Conservation (phyloP, 2,888 invertebrate genomes). For the Melipona beecheii region DNA sequence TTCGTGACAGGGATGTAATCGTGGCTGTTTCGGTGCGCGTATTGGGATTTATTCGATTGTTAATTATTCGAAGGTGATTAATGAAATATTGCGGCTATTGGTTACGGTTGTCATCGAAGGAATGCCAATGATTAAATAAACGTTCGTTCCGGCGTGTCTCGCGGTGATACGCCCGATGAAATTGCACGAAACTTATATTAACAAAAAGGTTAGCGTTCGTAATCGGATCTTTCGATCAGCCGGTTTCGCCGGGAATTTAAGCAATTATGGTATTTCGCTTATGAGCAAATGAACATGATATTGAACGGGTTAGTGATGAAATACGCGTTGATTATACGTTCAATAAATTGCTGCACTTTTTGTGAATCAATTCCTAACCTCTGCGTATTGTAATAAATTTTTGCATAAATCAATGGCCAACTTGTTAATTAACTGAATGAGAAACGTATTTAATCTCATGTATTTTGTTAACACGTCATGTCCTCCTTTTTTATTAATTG, state of each 20-base stretch:
- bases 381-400: too few species aligned
- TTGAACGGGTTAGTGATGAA: not conserved
- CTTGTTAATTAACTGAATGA: too few species aligned
- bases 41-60: slow-evolving; percentile 29
- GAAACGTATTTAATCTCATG: too few species aligned
- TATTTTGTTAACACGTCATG: too few species aligned
- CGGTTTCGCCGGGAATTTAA: not conserved
- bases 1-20: not conserved
- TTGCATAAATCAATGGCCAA: too few species aligned
- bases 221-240: not conserved
- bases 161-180: not conserved
- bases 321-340: too few species aligned
- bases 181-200: not conserved
- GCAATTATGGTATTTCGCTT: not conserved
- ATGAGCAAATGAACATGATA: not conserved
- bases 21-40: not conserved
- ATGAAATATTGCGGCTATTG: slow-evolving; percentile 13
- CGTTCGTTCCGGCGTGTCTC: not conserved
- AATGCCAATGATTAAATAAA: slow-evolving; percentile 21
- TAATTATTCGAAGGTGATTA: slow-evolving; percentile 28
- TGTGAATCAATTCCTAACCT: too few species aligned
- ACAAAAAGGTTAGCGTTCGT: not conserved
- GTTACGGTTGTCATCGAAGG: slow-evolving; percentile 13
- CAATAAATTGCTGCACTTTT: not conserved
- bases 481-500: too few species aligned